These are phyloP conservation scores for Semnopithecus entellus DNA, from an alignment of 2,113 vertebrate species.

Conservation along the genomic window DNA sequence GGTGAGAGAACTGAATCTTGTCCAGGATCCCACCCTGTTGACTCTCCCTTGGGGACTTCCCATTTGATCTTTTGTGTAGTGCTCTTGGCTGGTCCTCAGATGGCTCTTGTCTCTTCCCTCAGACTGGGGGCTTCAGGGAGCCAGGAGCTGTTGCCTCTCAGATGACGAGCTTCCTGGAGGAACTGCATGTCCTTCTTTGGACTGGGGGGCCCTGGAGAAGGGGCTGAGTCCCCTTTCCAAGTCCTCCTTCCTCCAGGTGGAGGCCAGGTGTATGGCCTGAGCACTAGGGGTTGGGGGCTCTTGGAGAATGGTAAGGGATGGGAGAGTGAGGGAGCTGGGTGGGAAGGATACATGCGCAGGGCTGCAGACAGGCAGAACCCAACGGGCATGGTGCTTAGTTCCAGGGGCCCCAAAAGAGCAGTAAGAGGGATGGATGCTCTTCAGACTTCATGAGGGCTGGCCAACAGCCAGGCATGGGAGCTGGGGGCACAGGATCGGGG, in stretches of 20 bases:
- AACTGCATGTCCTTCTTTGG: not conserved
- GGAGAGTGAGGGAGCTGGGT: not conserved
- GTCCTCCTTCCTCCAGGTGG: not conserved
- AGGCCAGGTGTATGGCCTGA: not conserved
- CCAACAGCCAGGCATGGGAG: not conserved
- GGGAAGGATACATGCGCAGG: not conserved
- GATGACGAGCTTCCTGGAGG: not conserved
- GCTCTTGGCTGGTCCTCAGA: not conserved
- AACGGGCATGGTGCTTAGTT: accelerated
- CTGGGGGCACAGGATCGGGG: not conserved
- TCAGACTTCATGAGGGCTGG: not conserved
- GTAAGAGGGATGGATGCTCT: not conserved
- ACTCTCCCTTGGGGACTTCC: not conserved
- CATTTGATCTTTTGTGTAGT: not conserved
- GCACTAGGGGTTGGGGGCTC: not conserved
- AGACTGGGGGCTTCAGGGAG: not conserved
- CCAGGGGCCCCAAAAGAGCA: not conserved
- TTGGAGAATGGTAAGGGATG: no score
- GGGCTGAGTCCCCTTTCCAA: not conserved
- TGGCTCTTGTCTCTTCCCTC: not conserved
- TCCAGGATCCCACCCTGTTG: not conserved
- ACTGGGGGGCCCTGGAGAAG: not conserved
- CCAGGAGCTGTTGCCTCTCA: not conserved
- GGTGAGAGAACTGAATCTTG: not conserved
- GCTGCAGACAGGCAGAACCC: no score